phyloP scores from a whole-genome alignment of 1,140 invertebrate species.

The Dolichoris vasculosae region DNA sequence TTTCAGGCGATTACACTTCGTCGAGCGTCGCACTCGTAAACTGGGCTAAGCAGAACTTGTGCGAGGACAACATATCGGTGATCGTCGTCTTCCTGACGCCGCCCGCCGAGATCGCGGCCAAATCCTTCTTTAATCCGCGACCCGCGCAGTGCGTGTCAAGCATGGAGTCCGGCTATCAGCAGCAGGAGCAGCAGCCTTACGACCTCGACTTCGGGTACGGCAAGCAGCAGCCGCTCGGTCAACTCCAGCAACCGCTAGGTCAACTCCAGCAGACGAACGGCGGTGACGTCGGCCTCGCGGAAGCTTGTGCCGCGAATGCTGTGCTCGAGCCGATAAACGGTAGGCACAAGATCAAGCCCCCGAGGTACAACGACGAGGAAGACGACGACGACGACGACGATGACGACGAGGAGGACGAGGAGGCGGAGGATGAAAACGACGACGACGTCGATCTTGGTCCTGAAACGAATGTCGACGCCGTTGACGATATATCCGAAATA shows the following conservation, averaged over 20 bases:
- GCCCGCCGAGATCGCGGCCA: conserved; percentile 78
- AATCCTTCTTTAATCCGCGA: conserved; percentile 58
- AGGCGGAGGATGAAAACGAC: conserved; percentile 76
- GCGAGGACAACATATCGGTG: conserved; percentile 91
- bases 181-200: conserved; percentile 53
- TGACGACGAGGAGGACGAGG: conserved; percentile 72
- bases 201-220: conserved; percentile 33
- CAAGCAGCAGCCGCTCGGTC: conserved; percentile 3
- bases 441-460: conserved; percentile 77
- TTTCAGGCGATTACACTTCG: conserved; percentile 79
- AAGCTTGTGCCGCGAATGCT: not conserved
- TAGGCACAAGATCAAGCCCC: conserved; percentile 36
- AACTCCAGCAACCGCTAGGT: not conserved
- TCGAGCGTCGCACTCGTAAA: conserved; percentile 82
- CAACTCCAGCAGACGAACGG: conserved; percentile 42
- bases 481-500: conserved; percentile 17
- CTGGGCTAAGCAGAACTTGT: conserved; percentile 83
- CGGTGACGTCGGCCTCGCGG: conserved; percentile 18
- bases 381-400: conserved; percentile 69
- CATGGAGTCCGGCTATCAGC: conserved; percentile 45
- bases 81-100: conserved; percentile 90
- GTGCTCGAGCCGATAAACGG: conserved; percentile 29
- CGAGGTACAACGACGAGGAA: conserved; percentile 67
- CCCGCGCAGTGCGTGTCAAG: conserved; percentile 3
- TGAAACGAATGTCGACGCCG: conserved; percentile 77